Evolutionary conservation across 2,113 vertebrate genomes (phyloP), one percentile per base, ranked within the genome.

Genomic region (Blennius ocellaris): DNA sequence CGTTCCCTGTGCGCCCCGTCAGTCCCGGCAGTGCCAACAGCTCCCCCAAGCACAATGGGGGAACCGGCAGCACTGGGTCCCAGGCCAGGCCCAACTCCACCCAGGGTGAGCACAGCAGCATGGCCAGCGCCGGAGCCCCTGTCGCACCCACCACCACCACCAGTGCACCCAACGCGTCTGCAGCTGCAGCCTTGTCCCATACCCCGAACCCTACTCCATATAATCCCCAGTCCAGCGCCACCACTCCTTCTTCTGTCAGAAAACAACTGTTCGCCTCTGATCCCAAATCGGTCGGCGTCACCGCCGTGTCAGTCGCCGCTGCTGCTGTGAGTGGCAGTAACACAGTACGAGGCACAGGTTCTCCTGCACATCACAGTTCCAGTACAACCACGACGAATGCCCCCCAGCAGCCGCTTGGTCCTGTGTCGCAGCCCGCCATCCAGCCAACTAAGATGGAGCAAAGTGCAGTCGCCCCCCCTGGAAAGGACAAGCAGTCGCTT

Each of bases 1-100:
- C 97, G 69, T 99, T 99, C 87, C 97, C 98, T 3, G 97, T 99
- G 86, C 96, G 97, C 87, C 97, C 98, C 56, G 96, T 98, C 82
- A 98, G 96, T 87, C 96, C 97, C 1, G 95, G 97, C 87, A 99
- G 96, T 70, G 94, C 96, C 54, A 98, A 95, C 89, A 95, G 95
- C 92, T 99, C 97, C 87, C 97, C 97, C 77, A 99, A 99, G 87
- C 97, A 99, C 94, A 98, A 94, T 0, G 94, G 93, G 41, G 91
- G 93, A 1, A 73, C 80, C 21, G 65, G 15, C 77, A 70, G 60
- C 45, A 56, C 62, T 0, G 75, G 66, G 14, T 70, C 85, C 45
- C 86, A 85, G 79, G 77, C 82, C 38, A 68, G 89, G 51, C 61
- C 87, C 53, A 89, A 77, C 72, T 80, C 85, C 0, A 72, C 66